Conservation (phyloP, 2,113 vertebrate species). For the Chionomys nivalis region DNA sequence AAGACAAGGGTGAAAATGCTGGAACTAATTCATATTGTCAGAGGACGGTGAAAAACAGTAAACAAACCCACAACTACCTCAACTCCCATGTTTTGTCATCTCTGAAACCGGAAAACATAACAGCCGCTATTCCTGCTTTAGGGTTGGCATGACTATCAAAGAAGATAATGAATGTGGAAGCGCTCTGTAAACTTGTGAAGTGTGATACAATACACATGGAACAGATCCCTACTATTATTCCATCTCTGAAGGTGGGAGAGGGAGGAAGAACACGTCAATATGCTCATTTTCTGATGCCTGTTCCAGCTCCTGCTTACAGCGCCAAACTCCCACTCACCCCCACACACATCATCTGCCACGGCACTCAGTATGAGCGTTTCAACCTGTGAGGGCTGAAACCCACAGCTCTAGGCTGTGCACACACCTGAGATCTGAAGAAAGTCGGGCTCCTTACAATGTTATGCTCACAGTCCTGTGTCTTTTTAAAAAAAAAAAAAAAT, state of each 20-base stretch:
- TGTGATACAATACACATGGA: conserved; percentile 76
- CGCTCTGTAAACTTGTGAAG: conserved; percentile 71
- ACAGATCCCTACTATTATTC: conserved; percentile 75
- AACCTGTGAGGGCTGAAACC: conserved; percentile 57
- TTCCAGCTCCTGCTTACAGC: conserved; percentile 64
- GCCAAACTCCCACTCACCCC: conserved; percentile 69
- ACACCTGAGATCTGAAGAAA: conserved; percentile 54
- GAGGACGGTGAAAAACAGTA: not conserved
- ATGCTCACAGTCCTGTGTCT: conserved; percentile 29
- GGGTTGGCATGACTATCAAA: conserved; percentile 61
- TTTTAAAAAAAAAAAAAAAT: not conserved
- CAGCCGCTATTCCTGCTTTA: not conserved
- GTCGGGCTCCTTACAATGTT: conserved; percentile 40
- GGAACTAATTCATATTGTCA: not conserved
- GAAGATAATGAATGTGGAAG: conserved; percentile 71
- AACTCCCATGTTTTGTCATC: conserved; percentile 41
- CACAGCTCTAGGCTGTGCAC: conserved; percentile 43
- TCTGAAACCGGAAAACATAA: not conserved
- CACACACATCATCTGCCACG: conserved; percentile 67
- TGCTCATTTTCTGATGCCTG: conserved; percentile 55
- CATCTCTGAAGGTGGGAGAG: conserved; percentile 61
- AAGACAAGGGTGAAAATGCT: not conserved
- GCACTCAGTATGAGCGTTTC: conserved; percentile 36
- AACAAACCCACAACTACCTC: not conserved
- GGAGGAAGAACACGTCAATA: conserved; percentile 64